A percentile compares a stretch with the other conserved stretches of the same genome.
Conservation (phyloP, 2,113 vertebrate species). For the Platichthys stellatus region DNA sequence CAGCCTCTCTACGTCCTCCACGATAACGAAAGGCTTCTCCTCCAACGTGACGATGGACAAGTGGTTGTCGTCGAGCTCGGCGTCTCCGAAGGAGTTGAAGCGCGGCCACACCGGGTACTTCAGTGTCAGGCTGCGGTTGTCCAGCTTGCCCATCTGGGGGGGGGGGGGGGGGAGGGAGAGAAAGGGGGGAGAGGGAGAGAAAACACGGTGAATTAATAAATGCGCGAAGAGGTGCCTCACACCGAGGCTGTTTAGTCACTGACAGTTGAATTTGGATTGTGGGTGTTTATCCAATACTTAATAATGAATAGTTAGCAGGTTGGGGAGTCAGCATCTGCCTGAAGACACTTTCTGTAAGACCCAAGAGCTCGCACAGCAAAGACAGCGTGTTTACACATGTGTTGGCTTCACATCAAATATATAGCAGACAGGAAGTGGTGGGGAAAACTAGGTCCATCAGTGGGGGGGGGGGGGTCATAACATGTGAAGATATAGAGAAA, state of each 20-base stretch:
- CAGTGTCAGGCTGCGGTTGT: constrained; percentile 92
- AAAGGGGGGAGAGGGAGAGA: constrained; percentile 8
- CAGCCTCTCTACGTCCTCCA: constrained; percentile 95
- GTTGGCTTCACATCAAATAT: not conserved
- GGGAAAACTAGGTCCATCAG: not conserved
- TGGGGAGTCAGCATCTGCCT: constrained; percentile 15
- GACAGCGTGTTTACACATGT: not conserved
- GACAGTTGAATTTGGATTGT: not conserved
- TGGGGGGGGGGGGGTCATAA: constrained; percentile 15
- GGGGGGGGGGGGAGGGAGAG: too few species aligned
- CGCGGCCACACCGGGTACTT: constrained; percentile 96
- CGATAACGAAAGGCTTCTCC: constrained; percentile 97
- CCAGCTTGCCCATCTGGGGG: constrained; percentile 94
- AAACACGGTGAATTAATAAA: not conserved
- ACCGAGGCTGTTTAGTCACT: not conserved
- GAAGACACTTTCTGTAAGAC: constrained; percentile 16
- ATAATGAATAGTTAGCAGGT: constrained; percentile 7
- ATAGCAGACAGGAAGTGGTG: constrained; percentile 14
- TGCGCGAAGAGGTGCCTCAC: not conserved
- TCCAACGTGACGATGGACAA: constrained; percentile 98
- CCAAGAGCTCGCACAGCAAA: constrained; percentile 9
- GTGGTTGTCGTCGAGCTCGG: constrained; percentile 94
- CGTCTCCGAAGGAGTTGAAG: constrained; percentile 92
- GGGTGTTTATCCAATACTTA: constrained; percentile 11
- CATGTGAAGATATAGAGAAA: constrained; percentile 12